Evolutionary conservation across 2,797 vertebrate species (phyloP).

Genomic region (Acridotheres tristis): DNA sequence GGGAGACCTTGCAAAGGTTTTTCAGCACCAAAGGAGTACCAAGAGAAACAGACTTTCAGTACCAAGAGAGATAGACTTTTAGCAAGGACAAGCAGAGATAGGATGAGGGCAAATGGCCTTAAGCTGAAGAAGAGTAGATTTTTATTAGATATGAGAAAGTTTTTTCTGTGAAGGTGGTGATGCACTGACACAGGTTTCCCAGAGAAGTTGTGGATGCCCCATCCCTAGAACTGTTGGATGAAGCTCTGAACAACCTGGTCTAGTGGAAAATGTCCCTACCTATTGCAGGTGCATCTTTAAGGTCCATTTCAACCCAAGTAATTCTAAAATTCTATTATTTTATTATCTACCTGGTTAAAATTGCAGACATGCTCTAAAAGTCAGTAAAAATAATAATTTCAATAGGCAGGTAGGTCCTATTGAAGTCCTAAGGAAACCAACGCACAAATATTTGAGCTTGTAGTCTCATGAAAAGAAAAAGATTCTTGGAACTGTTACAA

Average conservation of each 20-base stretch:
- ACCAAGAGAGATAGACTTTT: background rate
- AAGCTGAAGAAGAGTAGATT: background rate
- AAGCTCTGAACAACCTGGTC: background rate
- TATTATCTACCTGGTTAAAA: background rate
- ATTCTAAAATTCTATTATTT: background rate
- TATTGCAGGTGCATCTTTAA: background rate
- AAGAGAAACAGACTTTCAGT: background rate
- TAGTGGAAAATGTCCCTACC: background rate
- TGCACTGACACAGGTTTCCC: background rate
- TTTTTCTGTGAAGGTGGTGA: background rate
- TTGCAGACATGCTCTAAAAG: background rate
- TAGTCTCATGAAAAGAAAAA: background rate
- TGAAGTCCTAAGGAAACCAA: background rate
- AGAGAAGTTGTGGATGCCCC: background rate
- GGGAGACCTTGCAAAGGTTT: background rate
- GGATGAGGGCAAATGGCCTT: accelerated
- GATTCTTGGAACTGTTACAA: background rate
- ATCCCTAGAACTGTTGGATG: background rate
- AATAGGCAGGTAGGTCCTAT: background rate
- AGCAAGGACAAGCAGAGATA: background rate
- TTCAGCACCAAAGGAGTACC: background rate
- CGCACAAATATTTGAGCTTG: background rate
- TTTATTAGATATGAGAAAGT: background rate
- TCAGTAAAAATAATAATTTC: background rate
- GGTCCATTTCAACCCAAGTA: background rate